Percentiles rank a stretch among this genome's conserved stretches.
phyloP scores from a whole-genome alignment of 1,140 invertebrate species.

The Apis dorsata region DNA sequence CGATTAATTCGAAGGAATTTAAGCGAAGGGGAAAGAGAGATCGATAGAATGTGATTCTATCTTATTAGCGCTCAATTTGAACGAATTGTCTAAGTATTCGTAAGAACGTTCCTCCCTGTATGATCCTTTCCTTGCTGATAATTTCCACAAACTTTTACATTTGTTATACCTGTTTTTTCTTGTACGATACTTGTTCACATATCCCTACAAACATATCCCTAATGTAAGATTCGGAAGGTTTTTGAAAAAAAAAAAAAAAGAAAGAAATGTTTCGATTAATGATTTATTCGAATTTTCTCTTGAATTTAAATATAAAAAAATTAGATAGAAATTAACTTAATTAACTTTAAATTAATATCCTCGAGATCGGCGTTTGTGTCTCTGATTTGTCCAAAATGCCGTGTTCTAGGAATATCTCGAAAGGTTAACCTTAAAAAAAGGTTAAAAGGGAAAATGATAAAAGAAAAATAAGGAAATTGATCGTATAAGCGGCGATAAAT shows the following conservation, averaged over 20 bases:
- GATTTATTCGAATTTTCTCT: not conserved
- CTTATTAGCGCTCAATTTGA: not conserved
- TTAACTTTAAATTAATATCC: not conserved
- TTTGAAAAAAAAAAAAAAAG: too few relatives aligned
- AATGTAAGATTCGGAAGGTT: not conserved
- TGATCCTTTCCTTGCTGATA: not conserved
- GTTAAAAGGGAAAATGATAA: too few relatives aligned
- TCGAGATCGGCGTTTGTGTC: constrained; percentile 7
- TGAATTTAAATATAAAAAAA: not conserved
- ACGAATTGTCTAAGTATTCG: not conserved
- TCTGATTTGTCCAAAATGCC: constrained; percentile 7
- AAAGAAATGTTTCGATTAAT: not conserved
- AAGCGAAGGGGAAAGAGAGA: not conserved
- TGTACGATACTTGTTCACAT: constrained; percentile 21
- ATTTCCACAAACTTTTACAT: not conserved
- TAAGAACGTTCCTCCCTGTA: not conserved
- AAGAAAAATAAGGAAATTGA: not conserved
- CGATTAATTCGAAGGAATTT: not conserved
- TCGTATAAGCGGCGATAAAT: not conserved
- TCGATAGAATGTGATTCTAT: constrained; percentile 7
- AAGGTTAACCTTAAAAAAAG: not conserved
- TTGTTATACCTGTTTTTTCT: not conserved
- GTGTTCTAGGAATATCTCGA: not conserved
- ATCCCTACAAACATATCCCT: constrained; percentile 41
- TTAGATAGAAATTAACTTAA: not conserved